phyloP scores from a whole-genome alignment of 2,888 invertebrate genomes.

The Hermaeophaga mercurialis region DNA sequence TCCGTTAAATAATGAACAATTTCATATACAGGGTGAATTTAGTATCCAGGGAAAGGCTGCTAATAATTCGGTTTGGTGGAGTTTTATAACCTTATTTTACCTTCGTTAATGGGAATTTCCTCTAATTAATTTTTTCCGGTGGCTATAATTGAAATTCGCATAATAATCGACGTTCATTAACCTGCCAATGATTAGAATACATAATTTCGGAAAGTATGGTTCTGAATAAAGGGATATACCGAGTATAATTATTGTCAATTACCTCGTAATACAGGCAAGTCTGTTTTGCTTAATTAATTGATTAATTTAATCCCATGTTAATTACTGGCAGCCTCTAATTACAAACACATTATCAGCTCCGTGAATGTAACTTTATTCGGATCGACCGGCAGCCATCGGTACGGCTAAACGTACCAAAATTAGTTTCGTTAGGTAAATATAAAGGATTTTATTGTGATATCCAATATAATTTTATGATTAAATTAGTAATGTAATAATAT shows the following conservation, averaged over 20 bases:
- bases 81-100: too few relatives aligned
- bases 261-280: slow-evolving; percentile 34
- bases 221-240: neutral
- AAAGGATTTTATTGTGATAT: too few relatives aligned
- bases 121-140: too few relatives aligned
- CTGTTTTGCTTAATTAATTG: slow-evolving; percentile 39
- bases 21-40: neutral
- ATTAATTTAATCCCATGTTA: slow-evolving; percentile 38
- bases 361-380: slow-evolving; percentile 23
- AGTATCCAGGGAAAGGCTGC: neutral
- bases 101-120: too few relatives aligned
- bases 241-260: slow-evolving; percentile 35
- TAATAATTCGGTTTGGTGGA: too few relatives aligned
- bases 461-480: too few relatives aligned
- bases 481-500: too few relatives aligned
- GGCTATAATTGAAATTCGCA: too few relatives aligned
- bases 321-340: slow-evolving; percentile 33
- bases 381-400: slow-evolving; percentile 2
- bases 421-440: too few relatives aligned
- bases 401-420: slow-evolving; percentile 10
- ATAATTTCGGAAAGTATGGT: slow-evolving; percentile 6
- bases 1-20: slow-evolving; percentile 3
- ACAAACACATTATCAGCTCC: slow-evolving; percentile 29
- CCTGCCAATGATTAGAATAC: neutral
- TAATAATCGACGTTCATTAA: too few relatives aligned